A percentile compares a stretch with the other conserved stretches of the same genome.
Evolutionary conservation across 2,113 vertebrate genomes (phyloP).

Genomic region (Oceanodroma tethys): DNA sequence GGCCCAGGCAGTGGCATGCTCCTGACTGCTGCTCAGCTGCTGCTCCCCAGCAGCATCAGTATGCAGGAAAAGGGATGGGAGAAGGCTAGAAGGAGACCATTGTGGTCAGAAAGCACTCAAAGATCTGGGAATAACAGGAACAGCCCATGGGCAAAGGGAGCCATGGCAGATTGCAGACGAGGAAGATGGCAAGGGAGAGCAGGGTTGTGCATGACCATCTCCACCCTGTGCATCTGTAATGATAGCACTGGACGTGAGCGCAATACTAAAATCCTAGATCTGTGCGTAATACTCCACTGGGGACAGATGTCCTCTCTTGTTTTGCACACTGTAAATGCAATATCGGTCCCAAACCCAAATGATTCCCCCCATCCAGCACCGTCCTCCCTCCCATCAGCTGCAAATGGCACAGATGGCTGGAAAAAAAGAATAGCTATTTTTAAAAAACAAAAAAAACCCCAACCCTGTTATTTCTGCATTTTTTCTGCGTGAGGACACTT

Average conservation of each 20-base stretch:
- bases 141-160: background rate
- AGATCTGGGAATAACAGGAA: background rate
- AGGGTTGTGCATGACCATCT: background rate
- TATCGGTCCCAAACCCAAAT: conserved; percentile 5
- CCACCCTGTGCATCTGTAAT: background rate
- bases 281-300: conserved; percentile 1
- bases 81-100: background rate
- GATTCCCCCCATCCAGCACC: background rate
- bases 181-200: background rate
- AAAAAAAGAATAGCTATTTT: conserved; percentile 37
- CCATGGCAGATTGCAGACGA: background rate
- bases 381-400: conserved; percentile 24
- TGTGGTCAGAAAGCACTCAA: background rate
- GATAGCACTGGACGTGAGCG: background rate
- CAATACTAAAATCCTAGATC: conserved; percentile 4
- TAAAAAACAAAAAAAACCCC: background rate
- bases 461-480: conserved; percentile 62
- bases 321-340: conserved; percentile 16
- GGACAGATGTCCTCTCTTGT: conserved; percentile 53
- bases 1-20: background rate
- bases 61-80: background rate
- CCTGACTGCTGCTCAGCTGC: background rate
- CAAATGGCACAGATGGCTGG: conserved; percentile 50
- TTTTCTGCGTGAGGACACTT: conserved; percentile 56
- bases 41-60: background rate